Evolutionary conservation across 2,113 vertebrate genomes (phyloP).

Genomic region (Zapornia atra): DNA sequence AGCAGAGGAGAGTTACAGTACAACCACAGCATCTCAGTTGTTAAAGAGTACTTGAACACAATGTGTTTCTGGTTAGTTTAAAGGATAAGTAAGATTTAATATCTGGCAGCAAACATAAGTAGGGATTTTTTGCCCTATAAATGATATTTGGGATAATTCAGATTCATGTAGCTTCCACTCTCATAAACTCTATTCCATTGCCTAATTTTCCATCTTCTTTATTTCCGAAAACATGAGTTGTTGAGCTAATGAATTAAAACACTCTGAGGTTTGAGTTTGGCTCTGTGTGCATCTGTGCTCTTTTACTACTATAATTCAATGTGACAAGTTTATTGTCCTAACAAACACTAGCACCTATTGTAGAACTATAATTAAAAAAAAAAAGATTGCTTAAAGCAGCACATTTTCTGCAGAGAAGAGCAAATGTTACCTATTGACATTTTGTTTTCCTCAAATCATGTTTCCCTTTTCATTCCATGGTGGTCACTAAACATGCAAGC

Average conservation of each 20-base stretch:
- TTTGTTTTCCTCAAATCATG: neutral
- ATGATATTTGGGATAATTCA: constrained; percentile 71
- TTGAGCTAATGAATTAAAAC: constrained; percentile 75
- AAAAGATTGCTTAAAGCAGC: constrained; percentile 41
- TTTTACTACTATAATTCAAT: constrained; percentile 77
- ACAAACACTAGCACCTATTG: constrained; percentile 76
- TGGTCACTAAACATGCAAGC: constrained; percentile 21
- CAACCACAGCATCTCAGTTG: constrained; percentile 52
- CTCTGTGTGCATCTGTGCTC: constrained; percentile 68
- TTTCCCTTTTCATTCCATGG: neutral
- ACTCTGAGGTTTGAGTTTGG: constrained; percentile 74
- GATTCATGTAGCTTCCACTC: constrained; percentile 61
- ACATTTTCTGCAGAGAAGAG: constrained; percentile 1
- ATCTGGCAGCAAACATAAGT: constrained; percentile 66
- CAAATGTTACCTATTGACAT: constrained; percentile 3
- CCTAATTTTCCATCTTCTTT: constrained; percentile 74
- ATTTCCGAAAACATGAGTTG: constrained; percentile 77
- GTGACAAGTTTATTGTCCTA: constrained; percentile 80
- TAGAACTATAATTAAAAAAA: constrained; percentile 63
- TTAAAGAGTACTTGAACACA: constrained; percentile 64
- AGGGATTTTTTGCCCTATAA: constrained; percentile 16
- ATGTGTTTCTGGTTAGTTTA: constrained; percentile 82
- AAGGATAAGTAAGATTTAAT: constrained; percentile 80
- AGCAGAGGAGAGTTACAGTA: constrained; percentile 10
- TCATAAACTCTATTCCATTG: constrained; percentile 69